Percentiles rank a stretch among this genome's conserved stretches.
Conservation (phyloP, 2,888 invertebrate species). For the Poecilobothrus nobilitatus region DNA sequence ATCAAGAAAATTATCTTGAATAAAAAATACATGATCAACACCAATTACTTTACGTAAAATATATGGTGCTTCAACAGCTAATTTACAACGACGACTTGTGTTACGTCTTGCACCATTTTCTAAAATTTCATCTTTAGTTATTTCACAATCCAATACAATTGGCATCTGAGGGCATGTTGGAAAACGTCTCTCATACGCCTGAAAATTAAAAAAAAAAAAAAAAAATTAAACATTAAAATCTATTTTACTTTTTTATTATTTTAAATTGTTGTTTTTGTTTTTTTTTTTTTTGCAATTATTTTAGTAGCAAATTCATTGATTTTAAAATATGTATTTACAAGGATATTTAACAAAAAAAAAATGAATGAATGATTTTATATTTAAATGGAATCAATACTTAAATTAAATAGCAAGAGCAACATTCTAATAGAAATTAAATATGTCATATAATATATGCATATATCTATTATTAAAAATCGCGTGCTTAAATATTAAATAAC, state of each 20-base stretch:
- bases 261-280: too few relatives aligned
- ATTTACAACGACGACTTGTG: slow-evolving; percentile 76
- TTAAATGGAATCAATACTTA: too few relatives aligned
- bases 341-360: too few relatives aligned
- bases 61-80: slow-evolving; percentile 90
- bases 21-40: slow-evolving; percentile 82
- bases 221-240: slow-evolving; percentile 7
- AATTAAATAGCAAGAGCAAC: too few relatives aligned
- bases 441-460: too few relatives aligned
- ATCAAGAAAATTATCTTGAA: slow-evolving; percentile 82
- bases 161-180: slow-evolving; percentile 92
- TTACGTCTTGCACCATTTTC: slow-evolving; percentile 69
- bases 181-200: slow-evolving; percentile 92
- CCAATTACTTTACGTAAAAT: slow-evolving; percentile 90
- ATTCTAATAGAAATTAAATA: too few relatives aligned
- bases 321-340: too few relatives aligned
- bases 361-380: too few relatives aligned
- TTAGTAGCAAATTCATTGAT: too few relatives aligned
- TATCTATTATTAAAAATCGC: too few relatives aligned
- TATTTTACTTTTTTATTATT: not conserved
- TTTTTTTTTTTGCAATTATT: too few relatives aligned
- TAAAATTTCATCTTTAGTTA: slow-evolving; percentile 66
- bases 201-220: slow-evolving; percentile 31
- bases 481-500: too few relatives aligned
- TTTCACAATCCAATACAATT: slow-evolving; percentile 80